Conservation (phyloP, 2,797 vertebrate species). For the Artibeus jamaicensis region DNA sequence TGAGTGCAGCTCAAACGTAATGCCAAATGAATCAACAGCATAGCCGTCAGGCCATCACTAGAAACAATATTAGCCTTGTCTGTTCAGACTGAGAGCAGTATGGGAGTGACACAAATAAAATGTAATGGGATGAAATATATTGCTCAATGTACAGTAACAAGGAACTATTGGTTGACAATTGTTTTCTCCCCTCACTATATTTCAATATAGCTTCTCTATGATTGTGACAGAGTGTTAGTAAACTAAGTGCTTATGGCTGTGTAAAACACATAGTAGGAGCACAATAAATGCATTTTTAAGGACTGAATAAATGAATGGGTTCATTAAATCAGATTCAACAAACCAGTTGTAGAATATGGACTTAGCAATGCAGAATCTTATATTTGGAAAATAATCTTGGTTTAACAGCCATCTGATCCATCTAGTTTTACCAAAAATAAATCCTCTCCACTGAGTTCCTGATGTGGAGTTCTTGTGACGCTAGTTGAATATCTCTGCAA, state of each 20-base stretch:
- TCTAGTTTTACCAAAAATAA: not conserved
- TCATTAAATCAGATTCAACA: not conserved
- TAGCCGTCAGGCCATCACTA: constrained; percentile 63
- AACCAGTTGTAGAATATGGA: not conserved
- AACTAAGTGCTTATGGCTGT: not conserved
- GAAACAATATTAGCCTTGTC: constrained; percentile 72
- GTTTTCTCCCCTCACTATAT: not conserved
- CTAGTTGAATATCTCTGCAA: not conserved
- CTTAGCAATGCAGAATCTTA: not conserved
- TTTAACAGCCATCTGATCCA: not conserved
- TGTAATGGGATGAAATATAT: constrained; percentile 72
- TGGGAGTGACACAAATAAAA: constrained; percentile 73
- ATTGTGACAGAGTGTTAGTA: not conserved
- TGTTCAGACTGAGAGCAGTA: constrained; percentile 65
- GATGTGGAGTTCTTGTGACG: not conserved
- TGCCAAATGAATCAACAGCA: constrained; percentile 73
- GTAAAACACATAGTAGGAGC: not conserved
- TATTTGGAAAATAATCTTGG: not conserved
- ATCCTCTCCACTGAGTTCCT: not conserved
- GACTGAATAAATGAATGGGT: not conserved
- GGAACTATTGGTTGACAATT: constrained; percentile 40
- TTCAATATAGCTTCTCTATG: not conserved
- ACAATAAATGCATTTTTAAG: not conserved
- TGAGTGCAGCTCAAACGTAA: constrained; percentile 64
- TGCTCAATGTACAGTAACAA: constrained; percentile 67